Conservation (phyloP, 2,113 vertebrate genomes). For the Tapirus terrestris region DNA sequence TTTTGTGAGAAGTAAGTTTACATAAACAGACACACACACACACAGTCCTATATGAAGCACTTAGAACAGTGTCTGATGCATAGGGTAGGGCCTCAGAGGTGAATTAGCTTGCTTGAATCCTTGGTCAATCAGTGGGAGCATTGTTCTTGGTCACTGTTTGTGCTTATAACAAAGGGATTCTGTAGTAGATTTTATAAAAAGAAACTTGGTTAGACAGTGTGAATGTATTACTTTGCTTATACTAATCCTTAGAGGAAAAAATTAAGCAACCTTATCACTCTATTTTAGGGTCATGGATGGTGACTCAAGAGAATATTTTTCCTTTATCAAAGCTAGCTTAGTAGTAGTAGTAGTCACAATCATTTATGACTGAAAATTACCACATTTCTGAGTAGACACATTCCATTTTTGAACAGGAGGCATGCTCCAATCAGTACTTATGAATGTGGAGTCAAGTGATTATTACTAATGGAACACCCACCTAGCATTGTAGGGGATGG, state of each 20-base stretch:
- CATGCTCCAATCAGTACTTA: background rate
- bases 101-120: background rate
- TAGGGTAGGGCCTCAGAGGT: background rate
- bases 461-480: background rate
- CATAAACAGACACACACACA: too few species aligned
- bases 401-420: background rate
- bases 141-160: background rate
- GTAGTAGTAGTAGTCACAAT: background rate
- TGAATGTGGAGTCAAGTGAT: background rate
- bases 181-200: background rate
- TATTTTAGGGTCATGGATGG: background rate
- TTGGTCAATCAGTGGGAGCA: background rate
- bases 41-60: accelerated
- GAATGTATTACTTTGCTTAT: background rate
- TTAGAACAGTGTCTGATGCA: accelerated
- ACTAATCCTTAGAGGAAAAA: background rate
- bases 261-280: background rate
- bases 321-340: background rate
- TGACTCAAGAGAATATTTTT: background rate
- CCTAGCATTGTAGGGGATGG: accelerated
- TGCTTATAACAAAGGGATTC: background rate
- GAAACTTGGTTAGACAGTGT: background rate
- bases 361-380: background rate
- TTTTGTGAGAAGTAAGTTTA: background rate
- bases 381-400: background rate